Percentiles rank a stretch among this genome's conserved stretches.
Evolutionary conservation across 2,888 invertebrate species (phyloP).

Genomic region (Spodoptera exigua): DNA sequence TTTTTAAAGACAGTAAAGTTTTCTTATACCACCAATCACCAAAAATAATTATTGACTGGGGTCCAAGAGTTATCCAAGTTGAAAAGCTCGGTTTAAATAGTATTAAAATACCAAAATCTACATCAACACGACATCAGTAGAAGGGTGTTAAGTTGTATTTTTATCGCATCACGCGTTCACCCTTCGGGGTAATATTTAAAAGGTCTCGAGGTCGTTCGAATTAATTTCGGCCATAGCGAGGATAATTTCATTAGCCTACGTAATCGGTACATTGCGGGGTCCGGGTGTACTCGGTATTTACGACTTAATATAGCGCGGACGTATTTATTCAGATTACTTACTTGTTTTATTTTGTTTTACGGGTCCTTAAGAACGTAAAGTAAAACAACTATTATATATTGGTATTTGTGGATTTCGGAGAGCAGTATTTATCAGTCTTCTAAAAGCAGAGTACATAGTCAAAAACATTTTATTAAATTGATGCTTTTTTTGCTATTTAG

Average conservation of each 20-base stretch:
- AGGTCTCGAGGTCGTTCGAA: constrained; percentile 71
- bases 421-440: no score
- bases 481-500: constrained; percentile 20
- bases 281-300: constrained; percentile 70
- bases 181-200: constrained; percentile 72
- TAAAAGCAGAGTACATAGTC: no score
- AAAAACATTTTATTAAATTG: constrained; percentile 22
- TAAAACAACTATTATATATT: no score
- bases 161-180: constrained; percentile 66
- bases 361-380: constrained; percentile 7
- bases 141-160: constrained; percentile 62
- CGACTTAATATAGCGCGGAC: constrained; percentile 72
- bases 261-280: constrained; percentile 63
- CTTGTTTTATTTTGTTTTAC: constrained; percentile 38
- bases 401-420: no score
- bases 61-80: no score
- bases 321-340: constrained; percentile 60
- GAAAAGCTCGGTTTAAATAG: background rate
- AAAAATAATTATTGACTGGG: no score
- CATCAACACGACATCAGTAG: constrained; percentile 37
- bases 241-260: constrained; percentile 79
- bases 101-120: constrained; percentile 30
- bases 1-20: no score
- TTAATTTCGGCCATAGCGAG: constrained; percentile 78
- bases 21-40: no score